Percentiles rank a stretch among this genome's conserved stretches.
Conservation (phyloP, 2,797 vertebrate genomes). For the Galago senegalensis region DNA sequence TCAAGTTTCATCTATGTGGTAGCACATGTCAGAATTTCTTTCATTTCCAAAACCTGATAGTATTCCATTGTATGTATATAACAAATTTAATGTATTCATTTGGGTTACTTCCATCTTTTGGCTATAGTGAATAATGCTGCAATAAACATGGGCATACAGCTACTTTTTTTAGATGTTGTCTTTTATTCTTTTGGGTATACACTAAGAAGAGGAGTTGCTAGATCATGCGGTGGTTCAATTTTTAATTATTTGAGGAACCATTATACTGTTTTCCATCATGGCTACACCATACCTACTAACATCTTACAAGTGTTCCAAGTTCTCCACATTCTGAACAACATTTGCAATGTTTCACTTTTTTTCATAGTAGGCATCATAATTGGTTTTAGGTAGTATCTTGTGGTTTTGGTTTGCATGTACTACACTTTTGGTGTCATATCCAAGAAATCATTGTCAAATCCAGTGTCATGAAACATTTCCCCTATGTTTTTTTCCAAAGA, state of each 20-base stretch:
- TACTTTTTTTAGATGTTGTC: not conserved
- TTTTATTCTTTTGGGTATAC: not conserved
- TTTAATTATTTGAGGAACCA: not conserved
- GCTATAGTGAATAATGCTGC: not conserved
- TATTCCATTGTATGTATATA: not conserved
- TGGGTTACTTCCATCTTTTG: not conserved
- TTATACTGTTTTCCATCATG: not conserved
- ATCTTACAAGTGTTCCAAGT: not conserved
- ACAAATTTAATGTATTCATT: not conserved
- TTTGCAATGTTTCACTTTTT: not conserved
- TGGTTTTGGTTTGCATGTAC: not conserved
- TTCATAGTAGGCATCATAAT: not conserved
- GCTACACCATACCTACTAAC: not conserved
- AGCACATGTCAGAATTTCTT: not conserved
- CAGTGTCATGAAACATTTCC: not conserved
- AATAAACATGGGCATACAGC: not conserved
- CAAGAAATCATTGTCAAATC: not conserved
- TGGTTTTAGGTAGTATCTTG: not conserved
- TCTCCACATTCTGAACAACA: not conserved
- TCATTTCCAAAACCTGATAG: not conserved
- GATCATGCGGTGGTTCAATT: not conserved
- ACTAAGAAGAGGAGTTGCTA: not conserved
- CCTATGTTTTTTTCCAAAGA: not conserved
- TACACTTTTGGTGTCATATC: not conserved
- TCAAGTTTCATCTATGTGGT: not conserved